A percentile compares a stretch with the other conserved stretches of the same genome.
Conservation (phyloP, 2,113 vertebrate genomes). For the Orthonyx spaldingii region DNA sequence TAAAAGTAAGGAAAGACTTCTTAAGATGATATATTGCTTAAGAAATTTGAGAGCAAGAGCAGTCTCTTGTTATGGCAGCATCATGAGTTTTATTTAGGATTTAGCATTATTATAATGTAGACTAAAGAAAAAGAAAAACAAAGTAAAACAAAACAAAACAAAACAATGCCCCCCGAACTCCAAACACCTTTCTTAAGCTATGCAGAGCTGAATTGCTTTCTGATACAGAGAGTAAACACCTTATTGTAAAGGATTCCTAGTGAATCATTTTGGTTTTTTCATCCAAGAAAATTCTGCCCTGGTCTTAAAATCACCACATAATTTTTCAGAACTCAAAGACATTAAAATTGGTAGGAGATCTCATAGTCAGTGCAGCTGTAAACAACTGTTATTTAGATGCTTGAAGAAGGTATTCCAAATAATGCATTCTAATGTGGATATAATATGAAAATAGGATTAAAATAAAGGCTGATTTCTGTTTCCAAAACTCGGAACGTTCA, state of each 20-base stretch:
- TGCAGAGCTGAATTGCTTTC: not conserved
- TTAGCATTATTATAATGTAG: not conserved
- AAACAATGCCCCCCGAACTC: accelerated
- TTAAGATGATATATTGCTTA: not conserved
- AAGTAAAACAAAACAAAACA: accelerated
- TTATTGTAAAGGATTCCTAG: not conserved
- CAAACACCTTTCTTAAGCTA: not conserved
- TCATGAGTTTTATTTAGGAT: not conserved
- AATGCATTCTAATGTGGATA: not conserved
- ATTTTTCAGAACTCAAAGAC: not conserved
- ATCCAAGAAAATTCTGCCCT: not conserved
- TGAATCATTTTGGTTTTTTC: not conserved
- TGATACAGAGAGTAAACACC: not conserved
- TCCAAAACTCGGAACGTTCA: not conserved
- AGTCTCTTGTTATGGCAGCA: not conserved
- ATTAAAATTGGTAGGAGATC: not conserved
- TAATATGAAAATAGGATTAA: not conserved
- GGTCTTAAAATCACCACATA: not conserved
- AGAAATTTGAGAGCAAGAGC: not conserved
- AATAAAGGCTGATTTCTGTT: not conserved
- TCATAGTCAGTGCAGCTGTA: not conserved
- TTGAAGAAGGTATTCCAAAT: not conserved
- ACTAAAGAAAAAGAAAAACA: not conserved
- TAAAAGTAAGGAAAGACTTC: not conserved
- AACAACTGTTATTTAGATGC: not conserved